Percentiles rank a stretch among this genome's conserved stretches.
Conservation (phyloP, 2,113 vertebrate genomes). For the Zapus hudsonius region DNA sequence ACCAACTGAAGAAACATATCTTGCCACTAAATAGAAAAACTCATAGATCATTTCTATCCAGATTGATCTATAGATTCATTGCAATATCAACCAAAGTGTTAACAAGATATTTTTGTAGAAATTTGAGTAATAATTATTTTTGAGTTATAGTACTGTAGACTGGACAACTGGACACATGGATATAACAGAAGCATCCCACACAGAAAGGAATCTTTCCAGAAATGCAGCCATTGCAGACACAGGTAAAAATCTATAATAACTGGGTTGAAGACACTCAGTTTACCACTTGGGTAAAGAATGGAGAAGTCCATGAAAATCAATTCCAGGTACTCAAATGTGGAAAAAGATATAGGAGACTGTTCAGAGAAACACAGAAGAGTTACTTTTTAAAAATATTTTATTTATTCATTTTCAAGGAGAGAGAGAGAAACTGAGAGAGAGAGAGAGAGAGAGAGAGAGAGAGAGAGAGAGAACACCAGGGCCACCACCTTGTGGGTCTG, state of each 20-base stretch:
- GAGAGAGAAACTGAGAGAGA: no score
- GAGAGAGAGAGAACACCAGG: no score
- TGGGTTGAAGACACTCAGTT: not conserved
- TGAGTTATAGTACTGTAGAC: not conserved
- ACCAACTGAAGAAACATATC: not conserved
- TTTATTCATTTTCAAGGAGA: no score
- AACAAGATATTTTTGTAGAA: not conserved
- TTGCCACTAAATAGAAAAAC: not conserved
- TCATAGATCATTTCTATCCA: not conserved
- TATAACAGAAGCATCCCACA: not conserved
- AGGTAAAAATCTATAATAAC: not conserved
- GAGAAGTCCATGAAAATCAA: not conserved
- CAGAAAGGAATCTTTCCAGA: not conserved
- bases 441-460: not conserved
- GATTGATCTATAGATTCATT: not conserved
- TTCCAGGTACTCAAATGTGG: not conserved
- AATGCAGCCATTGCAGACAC: not conserved
- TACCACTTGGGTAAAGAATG: slow-evolving; percentile 32
- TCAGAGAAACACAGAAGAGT: not conserved
- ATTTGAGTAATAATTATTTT: not conserved
- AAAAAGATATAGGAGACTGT: not conserved
- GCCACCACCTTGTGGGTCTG: no score
- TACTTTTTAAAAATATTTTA: not conserved
- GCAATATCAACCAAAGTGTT: slow-evolving; percentile 10
- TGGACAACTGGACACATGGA: not conserved